Evolutionary conservation across 2,797 vertebrate genomes (phyloP), one percentile per base, ranked within the genome.

Genomic region (Heliangelus exortis): DNA sequence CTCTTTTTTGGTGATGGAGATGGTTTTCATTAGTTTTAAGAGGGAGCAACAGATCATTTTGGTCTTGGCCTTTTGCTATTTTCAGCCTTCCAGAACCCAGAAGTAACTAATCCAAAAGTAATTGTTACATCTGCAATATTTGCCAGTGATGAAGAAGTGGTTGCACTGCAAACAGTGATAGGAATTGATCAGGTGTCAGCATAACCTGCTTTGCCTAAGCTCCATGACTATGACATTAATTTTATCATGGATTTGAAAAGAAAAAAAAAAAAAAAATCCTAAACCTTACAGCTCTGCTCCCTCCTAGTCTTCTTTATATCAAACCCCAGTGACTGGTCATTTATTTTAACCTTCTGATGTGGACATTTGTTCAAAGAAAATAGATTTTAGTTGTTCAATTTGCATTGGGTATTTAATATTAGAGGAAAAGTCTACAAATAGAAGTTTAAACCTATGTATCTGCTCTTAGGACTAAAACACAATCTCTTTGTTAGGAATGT

Each of bases 221-320:
- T 48, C 17, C 1, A 0, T 3, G 7, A 5, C 17, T 1, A 0
- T 3, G 7, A 5, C 25, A 59, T 25, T 25, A 33, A 23, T 80
- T 80, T 87, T 74, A 80, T 34, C 11, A 61, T 1, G 4, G 26
- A 43, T 78, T 84, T 67, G 8, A 61, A 75, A 82, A 54, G 6
- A 29, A 63, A 81, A 41, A 26, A 28, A 58, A 58, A 45, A 72
- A 73, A 14, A 29, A 31, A 58, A 68, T 36, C 2, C 3, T 43
- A 79, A 39, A 23, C 10, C 48, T 84, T 73, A 50, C 5, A 84
- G 11, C 72, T 43, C 11, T 11, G 22, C 20, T 55, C 29, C n/a
- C 3, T 89, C 33, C 41, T 51, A 31, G 62, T 33, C 20, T 29
- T 62, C 26, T 31, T 72, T 8, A n/a, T 45, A 17, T 25, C 9